Evolutionary conservation across 2,797 vertebrate species (phyloP).

Genomic region (Pyrrhura leucotis): DNA sequence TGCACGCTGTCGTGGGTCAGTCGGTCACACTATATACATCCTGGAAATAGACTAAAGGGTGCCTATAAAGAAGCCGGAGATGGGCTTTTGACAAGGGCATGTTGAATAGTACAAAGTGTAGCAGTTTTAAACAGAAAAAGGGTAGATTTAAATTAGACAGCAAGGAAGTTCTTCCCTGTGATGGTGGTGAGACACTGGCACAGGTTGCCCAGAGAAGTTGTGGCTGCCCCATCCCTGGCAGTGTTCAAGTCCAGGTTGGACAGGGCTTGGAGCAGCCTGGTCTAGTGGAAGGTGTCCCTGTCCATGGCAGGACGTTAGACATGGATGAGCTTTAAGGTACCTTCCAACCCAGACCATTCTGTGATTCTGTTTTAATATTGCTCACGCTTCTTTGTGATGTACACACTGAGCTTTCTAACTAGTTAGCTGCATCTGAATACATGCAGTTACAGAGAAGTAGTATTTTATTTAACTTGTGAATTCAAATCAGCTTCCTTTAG

Average conservation of each 20-base stretch:
- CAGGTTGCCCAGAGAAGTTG: too few species aligned
- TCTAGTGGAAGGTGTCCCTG: too few species aligned
- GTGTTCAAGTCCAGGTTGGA: too few species aligned
- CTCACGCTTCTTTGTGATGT: fast-evolving
- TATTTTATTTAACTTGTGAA: background rate
- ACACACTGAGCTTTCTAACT: background rate
- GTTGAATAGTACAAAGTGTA: background rate
- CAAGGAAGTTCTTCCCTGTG: background rate
- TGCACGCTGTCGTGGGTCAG: background rate
- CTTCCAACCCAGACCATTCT: background rate
- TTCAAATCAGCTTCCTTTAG: background rate
- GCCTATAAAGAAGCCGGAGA: background rate
- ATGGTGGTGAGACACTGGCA: background rate
- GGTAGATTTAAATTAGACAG: background rate
- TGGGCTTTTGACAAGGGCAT: background rate
- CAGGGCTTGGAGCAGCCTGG: too few species aligned
- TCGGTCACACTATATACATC: fast-evolving
- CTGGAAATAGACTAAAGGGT: background rate
- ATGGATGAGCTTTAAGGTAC: background rate
- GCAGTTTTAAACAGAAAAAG: background rate
- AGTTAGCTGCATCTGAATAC: fast-evolving
- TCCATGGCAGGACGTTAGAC: background rate
- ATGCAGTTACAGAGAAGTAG: fast-evolving
- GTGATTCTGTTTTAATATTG: background rate
- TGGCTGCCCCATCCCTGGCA: too few species aligned